Conservation (phyloP, 2,797 vertebrate species). For the Prunella strophiata region DNA sequence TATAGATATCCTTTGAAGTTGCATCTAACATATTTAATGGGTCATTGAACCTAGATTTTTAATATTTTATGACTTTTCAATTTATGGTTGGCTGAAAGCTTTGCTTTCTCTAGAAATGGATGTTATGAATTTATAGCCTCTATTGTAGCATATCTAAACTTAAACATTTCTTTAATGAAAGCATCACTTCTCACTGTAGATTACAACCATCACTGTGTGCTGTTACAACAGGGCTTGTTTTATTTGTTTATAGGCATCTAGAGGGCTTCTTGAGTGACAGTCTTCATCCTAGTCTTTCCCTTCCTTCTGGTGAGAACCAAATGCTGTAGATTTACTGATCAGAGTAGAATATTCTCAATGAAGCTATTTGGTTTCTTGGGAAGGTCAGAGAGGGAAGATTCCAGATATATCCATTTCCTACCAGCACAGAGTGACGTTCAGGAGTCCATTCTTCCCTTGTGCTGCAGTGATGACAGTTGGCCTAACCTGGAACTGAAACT, state of each 20-base stretch:
- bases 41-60: slow-evolving; percentile 21
- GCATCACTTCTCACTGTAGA: background rate
- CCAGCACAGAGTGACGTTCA: background rate
- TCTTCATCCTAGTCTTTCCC: background rate
- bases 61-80: slow-evolving; percentile 45
- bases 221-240: background rate
- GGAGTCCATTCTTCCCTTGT: background rate
- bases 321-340: fast-evolving
- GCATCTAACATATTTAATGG: background rate
- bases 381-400: background rate
- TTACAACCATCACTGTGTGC: background rate
- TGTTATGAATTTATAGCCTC: background rate
- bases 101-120: background rate
- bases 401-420: background rate
- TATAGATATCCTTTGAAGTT: background rate
- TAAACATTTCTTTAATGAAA: background rate
- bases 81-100: slow-evolving; percentile 30
- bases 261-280: background rate
- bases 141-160: background rate
- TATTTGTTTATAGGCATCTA: background rate
- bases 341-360: background rate
- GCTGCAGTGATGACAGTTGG: fast-evolving
- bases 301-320: background rate
- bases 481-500: background rate
- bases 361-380: background rate